These are phyloP conservation scores for Alethe diademata DNA, from an alignment of 2,113 vertebrate genomes.

Conservation along the genomic window DNA sequence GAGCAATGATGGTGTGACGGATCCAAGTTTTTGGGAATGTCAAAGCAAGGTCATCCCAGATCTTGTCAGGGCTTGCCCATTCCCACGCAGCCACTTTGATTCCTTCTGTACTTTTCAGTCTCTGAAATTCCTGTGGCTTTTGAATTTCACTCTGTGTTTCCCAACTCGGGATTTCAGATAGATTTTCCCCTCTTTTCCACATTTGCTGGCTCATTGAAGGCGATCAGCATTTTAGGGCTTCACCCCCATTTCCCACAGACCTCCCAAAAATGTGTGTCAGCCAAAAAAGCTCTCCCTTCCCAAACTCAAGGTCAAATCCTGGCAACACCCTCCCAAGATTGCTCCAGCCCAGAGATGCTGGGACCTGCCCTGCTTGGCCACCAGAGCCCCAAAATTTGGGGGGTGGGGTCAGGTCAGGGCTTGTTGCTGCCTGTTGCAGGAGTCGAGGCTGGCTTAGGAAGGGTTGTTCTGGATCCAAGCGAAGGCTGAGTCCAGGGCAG, in stretches of 20 bases:
- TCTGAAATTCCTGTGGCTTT: background rate
- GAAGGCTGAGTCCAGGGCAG: background rate
- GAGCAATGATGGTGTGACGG: accelerated
- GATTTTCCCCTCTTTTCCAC: background rate
- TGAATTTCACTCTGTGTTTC: background rate
- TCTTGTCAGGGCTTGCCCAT: background rate
- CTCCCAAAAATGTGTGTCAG: accelerated
- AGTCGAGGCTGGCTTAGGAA: accelerated
- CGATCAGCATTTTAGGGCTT: background rate
- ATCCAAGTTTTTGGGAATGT: background rate
- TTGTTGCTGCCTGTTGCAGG: background rate
- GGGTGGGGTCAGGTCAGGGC: background rate
- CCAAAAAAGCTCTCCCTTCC: background rate
- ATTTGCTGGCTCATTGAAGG: accelerated
- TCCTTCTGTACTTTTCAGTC: background rate
- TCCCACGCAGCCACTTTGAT: slow-evolving; percentile 24
- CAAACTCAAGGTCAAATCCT: background rate
- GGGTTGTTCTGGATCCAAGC: accelerated
- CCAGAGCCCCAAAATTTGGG: background rate
- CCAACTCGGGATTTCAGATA: background rate
- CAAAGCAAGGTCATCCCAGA: background rate
- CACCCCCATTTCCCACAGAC: accelerated
- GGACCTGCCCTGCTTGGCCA: background rate
- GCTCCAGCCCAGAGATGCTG: background rate
- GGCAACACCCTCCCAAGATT: background rate